Evolutionary conservation across 2,888 invertebrate genomes (phyloP).

Genomic region (Acronicta aceris): DNA sequence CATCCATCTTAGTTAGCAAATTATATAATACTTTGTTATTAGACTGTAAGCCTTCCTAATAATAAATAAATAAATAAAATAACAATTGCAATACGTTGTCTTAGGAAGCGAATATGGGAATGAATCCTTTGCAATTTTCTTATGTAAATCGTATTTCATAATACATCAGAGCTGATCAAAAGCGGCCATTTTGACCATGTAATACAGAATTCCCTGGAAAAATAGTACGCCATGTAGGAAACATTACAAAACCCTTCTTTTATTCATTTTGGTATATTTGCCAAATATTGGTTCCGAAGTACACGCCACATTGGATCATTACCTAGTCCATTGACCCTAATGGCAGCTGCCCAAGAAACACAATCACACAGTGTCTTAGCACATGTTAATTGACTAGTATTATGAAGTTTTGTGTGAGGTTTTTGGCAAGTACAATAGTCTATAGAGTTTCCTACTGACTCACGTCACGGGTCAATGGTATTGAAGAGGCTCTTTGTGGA

Average conservation of each 20-base stretch:
- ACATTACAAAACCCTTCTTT: background rate
- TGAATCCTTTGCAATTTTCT: too few relatives aligned
- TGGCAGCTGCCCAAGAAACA: conserved; percentile 59
- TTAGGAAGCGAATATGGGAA: too few relatives aligned
- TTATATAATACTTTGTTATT: too few relatives aligned
- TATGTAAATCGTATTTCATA: too few relatives aligned
- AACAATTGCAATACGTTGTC: too few relatives aligned
- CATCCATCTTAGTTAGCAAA: too few relatives aligned
- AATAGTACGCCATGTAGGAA: too few relatives aligned
- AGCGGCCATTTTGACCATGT: too few relatives aligned
- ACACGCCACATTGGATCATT: conserved; percentile 35
- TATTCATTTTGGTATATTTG: background rate
- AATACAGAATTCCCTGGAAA: too few relatives aligned
- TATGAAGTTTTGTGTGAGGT: conserved; percentile 26
- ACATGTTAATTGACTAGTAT: conserved; percentile 48
- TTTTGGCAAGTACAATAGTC: conserved; percentile 13
- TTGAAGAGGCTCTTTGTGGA: background rate
- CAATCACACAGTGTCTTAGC: conserved; percentile 36
- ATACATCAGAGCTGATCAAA: too few relatives aligned
- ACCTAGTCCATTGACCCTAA: conserved; percentile 56
- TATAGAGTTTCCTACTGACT: conserved; percentile 8
- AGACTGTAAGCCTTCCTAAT: too few relatives aligned
- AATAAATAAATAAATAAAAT: too few relatives aligned
- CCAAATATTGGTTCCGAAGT: conserved; percentile 31
- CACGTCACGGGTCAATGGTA: conserved; percentile 5